A percentile compares a stretch with the other conserved stretches of the same genome.
Conservation (phyloP, 2,888 invertebrate species). For the Ectemnius continuus region DNA sequence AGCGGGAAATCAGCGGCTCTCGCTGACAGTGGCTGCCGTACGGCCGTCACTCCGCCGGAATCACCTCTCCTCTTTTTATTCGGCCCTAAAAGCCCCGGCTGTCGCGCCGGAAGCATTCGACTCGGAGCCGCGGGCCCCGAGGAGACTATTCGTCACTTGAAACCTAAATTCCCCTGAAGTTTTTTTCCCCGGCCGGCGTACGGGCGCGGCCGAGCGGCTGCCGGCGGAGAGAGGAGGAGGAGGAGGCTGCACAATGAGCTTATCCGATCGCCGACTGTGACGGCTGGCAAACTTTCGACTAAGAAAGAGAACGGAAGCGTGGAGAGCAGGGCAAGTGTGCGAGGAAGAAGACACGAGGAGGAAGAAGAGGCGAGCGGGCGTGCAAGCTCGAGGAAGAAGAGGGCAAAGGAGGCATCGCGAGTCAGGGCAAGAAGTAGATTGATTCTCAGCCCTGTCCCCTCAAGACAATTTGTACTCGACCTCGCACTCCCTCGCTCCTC, state of each 20-base stretch:
- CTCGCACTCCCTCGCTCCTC: constrained; percentile 50
- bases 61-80: constrained; percentile 36
- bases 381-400: constrained; percentile 5
- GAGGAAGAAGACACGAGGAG: constrained; percentile 4
- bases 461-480: constrained; percentile 72
- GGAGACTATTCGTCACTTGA: constrained; percentile 53
- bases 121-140: constrained; percentile 21
- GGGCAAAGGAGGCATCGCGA: constrained; percentile 31
- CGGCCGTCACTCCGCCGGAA: constrained; percentile 4
- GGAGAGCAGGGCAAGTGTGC: constrained; percentile 15
- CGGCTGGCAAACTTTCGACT: constrained; percentile 60
- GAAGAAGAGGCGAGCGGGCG: background rate
- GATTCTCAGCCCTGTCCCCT: constrained; percentile 68
- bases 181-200: constrained; percentile 42
- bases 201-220: too few species aligned
- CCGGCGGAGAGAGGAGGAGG: too few species aligned
- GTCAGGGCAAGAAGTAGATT: constrained; percentile 68
- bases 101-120: constrained; percentile 36
- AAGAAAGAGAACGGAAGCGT: constrained; percentile 45
- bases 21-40: background rate
- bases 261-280: constrained; percentile 52
- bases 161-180: constrained; percentile 57
- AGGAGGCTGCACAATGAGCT: constrained; percentile 53
- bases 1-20: constrained; percentile 17
- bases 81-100: constrained; percentile 24